Evolutionary conservation across 2,888 invertebrate species (phyloP), one percentile per base, ranked within the genome.

Genomic region (Coenonympha glycerion): DNA sequence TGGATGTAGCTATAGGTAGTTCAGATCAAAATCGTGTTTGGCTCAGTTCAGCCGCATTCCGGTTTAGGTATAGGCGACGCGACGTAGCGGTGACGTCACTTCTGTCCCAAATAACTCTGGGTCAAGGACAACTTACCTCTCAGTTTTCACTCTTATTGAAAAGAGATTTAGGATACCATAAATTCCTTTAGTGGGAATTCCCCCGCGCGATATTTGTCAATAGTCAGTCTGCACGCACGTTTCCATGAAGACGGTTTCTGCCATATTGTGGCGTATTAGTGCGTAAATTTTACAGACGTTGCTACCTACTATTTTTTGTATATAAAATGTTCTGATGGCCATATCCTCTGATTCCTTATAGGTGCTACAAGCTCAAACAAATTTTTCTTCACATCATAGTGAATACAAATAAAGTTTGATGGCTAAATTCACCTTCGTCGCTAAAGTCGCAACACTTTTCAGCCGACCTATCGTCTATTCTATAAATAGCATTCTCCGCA

Each of bases 11-110:
- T n/a, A n/a, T 44, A n/a, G n/a, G n/a, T n/a, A 33, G 33, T 44
- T 44, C 44, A 44, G 44, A 44, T 22, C 2, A 11, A 31, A 31
- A 44, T 44, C 26, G 24, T 48, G 51, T 48, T 53, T 45, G 48
- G 47, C 31, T 4, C 47, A n/a, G 42, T 41, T 49, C 42, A 31
- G 53, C 40, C 36, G 46, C 47, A 58, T 56, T 55, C 57, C 54
- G 48, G 55, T 55, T 60, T 49, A 48, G 55, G 51, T 49, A 56
- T 56, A 49, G 57, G 56, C 47, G 52, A 56, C 52, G 56, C 47
- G 52, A 56, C 52, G 50, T 46, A 51, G 41, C 55, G 42, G 15
- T 58, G 58, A 59, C 60, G 59, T 59, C 60, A 59, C 26, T 18
- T 51, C 49, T 24, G 57, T 47, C 51, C 56, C 49, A 52, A 61